A percentile compares a stretch with the other conserved stretches of the same genome.
These are phyloP conservation scores for Xenopus borealis DNA, from an alignment of 2,113 vertebrate species.

Conservation along the genomic window DNA sequence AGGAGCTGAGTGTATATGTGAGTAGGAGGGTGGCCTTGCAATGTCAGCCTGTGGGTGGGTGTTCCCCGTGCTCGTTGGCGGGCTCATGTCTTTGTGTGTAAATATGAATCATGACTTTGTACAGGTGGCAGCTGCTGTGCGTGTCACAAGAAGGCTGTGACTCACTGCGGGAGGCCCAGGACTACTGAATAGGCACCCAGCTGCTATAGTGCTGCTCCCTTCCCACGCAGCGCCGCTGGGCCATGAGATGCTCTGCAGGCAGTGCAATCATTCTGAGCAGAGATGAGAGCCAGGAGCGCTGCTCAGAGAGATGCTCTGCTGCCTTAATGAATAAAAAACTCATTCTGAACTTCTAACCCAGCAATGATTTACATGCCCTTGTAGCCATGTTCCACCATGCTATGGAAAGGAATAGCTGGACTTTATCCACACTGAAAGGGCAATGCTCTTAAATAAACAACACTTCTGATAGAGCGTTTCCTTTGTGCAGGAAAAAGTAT, in stretches of 20 bases:
- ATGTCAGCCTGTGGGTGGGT: slow-evolving; percentile 35
- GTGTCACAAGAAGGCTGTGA: slow-evolving; percentile 9
- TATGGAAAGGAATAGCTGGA: not conserved
- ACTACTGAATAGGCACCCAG: not conserved
- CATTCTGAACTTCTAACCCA: not conserved
- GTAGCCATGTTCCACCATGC: not conserved
- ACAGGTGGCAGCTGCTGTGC: not conserved
- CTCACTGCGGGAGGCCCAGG: slow-evolving; percentile 6
- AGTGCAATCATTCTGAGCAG: slow-evolving; percentile 15
- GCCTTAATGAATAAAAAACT: not conserved
- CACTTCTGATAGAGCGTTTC: too few species aligned
- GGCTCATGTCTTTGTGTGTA: not conserved
- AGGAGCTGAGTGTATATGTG: not conserved
- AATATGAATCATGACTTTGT: slow-evolving; percentile 31
- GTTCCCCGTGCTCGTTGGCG: slow-evolving; percentile 27
- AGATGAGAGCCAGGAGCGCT: not conserved
- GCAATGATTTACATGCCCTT: not conserved
- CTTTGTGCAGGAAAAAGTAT: too few species aligned
- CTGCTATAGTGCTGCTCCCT: not conserved
- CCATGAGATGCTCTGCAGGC: slow-evolving; percentile 12
- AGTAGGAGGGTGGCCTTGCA: slow-evolving; percentile 18
- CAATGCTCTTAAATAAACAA: too few species aligned
- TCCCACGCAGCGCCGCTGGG: slow-evolving; percentile 5
- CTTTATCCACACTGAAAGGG: too few species aligned
- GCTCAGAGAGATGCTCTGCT: slow-evolving; percentile 11